Evolutionary conservation across 2,888 invertebrate genomes (phyloP).

Genomic region (Seladonia tumulorum): DNA sequence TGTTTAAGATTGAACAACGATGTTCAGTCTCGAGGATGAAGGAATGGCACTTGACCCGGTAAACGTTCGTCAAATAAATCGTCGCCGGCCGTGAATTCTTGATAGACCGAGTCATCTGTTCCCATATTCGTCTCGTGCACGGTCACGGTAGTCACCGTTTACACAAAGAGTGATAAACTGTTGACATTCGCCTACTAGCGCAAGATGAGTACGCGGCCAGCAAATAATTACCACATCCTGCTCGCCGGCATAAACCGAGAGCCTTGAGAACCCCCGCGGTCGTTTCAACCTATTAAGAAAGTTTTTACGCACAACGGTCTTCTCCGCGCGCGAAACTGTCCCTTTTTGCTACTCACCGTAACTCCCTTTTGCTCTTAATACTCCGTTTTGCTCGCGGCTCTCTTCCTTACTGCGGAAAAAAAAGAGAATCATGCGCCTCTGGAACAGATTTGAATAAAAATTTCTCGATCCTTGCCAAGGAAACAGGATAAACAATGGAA

Average conservation of each 20-base stretch:
- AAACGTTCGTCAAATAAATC: slow-evolving; percentile 17
- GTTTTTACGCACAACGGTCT: slow-evolving; percentile 36
- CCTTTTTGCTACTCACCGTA: not conserved
- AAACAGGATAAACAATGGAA: not conserved
- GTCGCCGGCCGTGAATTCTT: slow-evolving; percentile 27
- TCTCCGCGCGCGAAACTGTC: not conserved
- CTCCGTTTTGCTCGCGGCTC: not conserved
- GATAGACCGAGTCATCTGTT: slow-evolving; percentile 13
- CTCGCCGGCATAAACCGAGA: slow-evolving; percentile 17
- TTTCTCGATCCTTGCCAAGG: not conserved
- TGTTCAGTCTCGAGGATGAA: not conserved
- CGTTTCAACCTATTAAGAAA: slow-evolving; percentile 51
- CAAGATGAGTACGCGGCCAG: slow-evolving; percentile 55
- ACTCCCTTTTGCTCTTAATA: slow-evolving; percentile 1
- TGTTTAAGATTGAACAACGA: not conserved
- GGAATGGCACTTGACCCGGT: not conserved
- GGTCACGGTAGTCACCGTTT: slow-evolving; percentile 46
- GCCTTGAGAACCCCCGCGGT: slow-evolving; percentile 39
- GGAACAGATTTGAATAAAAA: not conserved
- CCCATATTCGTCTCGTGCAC: slow-evolving; percentile 18
- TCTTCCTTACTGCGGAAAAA: not conserved
- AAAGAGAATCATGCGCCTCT: not conserved
- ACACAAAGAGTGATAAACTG: slow-evolving; percentile 60
- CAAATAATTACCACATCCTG: slow-evolving; percentile 67
- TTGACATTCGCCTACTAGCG: slow-evolving; percentile 64